Conservation (phyloP, 2,888 invertebrate species). For the Frankliniella fusca region DNA sequence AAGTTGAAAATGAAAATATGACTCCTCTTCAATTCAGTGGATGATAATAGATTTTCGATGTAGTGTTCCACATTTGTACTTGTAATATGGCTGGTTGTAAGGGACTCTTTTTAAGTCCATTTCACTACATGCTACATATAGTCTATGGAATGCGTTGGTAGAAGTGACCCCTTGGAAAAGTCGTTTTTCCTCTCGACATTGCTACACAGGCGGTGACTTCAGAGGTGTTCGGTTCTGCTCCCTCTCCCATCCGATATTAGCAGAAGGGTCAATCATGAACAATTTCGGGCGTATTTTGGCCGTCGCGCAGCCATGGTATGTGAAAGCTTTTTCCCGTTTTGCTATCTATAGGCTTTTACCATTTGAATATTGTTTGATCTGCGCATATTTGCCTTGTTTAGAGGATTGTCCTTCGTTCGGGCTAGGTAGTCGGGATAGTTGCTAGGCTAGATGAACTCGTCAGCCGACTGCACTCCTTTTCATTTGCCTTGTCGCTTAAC, state of each 20-base stretch:
- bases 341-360: background rate
- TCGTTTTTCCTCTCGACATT: background rate
- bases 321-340: background rate
- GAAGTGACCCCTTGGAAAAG: background rate
- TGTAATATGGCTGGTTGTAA: too few relatives aligned
- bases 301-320: constrained; percentile 3
- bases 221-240: constrained; percentile 24
- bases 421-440: background rate
- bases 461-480: background rate
- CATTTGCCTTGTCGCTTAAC: too few relatives aligned
- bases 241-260: constrained; percentile 16
- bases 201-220: background rate
- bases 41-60: too few relatives aligned
- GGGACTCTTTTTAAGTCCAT: background rate
- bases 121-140: background rate
- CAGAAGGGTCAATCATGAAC: constrained; percentile 26
- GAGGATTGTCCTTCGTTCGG: background rate
- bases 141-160: background rate
- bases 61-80: background rate
- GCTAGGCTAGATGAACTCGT: background rate
- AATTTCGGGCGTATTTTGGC: constrained; percentile 13
- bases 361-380: background rate
- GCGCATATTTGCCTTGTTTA: background rate
- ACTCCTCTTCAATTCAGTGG: too few relatives aligned
- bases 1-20: too few relatives aligned